Evolutionary conservation across 1,140 invertebrate species (phyloP).

Genomic region (Eurytemora carolleeae): DNA sequence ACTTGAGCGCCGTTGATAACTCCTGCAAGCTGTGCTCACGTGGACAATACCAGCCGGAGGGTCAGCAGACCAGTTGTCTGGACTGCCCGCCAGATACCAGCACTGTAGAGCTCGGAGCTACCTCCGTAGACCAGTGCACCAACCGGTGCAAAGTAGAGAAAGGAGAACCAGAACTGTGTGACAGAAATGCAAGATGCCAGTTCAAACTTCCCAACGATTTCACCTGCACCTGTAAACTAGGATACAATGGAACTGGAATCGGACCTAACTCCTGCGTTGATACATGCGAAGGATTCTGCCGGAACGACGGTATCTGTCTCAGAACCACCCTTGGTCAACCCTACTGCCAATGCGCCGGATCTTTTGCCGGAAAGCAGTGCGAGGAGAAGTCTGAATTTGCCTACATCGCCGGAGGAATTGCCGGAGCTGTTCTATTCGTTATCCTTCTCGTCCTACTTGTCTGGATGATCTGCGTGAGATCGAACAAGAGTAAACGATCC

Average conservation of each 20-base stretch:
- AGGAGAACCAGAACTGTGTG: constrained; percentile 41
- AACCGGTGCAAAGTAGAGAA: constrained; percentile 74
- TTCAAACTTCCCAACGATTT: constrained; percentile 64
- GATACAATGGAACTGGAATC: constrained; percentile 71
- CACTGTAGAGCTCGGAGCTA: constrained; percentile 54
- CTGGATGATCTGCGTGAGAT: constrained; percentile 85
- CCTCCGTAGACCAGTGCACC: constrained; percentile 57
- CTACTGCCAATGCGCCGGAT: constrained; percentile 45
- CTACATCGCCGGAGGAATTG: constrained; percentile 78
- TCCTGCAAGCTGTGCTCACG: constrained; percentile 70
- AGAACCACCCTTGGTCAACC: constrained; percentile 53
- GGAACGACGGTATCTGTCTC: constrained; percentile 74
- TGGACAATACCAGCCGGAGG: constrained; percentile 75
- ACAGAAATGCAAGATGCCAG: constrained; percentile 67
- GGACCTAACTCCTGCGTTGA: constrained; percentile 34
- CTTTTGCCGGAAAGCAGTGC: constrained; percentile 71
- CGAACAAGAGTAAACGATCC: constrained; percentile 14
- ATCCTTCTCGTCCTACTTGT: constrained; percentile 76
- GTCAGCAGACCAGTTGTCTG: constrained; percentile 67
- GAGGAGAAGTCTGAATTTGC: constrained; percentile 79
- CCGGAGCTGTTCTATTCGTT: constrained; percentile 69
- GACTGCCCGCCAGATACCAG: constrained; percentile 79
- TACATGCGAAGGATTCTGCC: constrained; percentile 64
- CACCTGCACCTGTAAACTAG: constrained; percentile 78
- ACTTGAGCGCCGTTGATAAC: constrained; percentile 16